Evolutionary conservation across 2,888 invertebrate species (phyloP), one percentile per base, ranked within the genome.

Genomic region (Phragmatobia fuliginosa): DNA sequence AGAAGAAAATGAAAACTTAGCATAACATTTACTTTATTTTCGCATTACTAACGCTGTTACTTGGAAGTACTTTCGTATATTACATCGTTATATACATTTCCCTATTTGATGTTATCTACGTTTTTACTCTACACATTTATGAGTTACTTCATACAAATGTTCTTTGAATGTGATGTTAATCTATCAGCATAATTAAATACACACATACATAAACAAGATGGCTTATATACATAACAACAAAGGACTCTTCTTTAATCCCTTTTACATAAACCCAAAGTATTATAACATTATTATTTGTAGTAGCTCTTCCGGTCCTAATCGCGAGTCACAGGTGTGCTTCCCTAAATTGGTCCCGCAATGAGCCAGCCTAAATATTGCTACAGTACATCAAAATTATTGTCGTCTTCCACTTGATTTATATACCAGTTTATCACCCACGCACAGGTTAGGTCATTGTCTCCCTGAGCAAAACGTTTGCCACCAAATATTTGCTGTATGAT

Each of bases 361-460:
- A 87, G 82, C 81, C 74, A 72, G 77, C 76, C 72, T 69, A 81
- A 79, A 84, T 86, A 86, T 87, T 85, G 80, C 86, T 78, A 70
- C 79, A 77, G 83, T 88, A 87, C 81, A 86, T 90, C 88, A 88
- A 89, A 88, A 88, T 91, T 86, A 89, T 89, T 89, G 88, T 88
- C 85, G 80, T 84, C 85, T 79, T 73, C 78, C 71, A 36, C 70
- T 67, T 87, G 88, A 91, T 90, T 90, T 87, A 90, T 88, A 70
- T 72, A 66, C 73, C 61, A 71, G 76, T 81, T 82, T 75, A 75
- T 74, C 67, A 75, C 41, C 66, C 69, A 66, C 59, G 68, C 64
- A 70, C 28, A 73, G 70, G 32, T 73, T 74, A 71, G 36, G 60
- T 3, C 31, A 14, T 21, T 7, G 1, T 60, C 36, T 25, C 41